phyloP scores from a whole-genome alignment of 2,113 vertebrate genomes.

The Toxostoma redivivum region DNA sequence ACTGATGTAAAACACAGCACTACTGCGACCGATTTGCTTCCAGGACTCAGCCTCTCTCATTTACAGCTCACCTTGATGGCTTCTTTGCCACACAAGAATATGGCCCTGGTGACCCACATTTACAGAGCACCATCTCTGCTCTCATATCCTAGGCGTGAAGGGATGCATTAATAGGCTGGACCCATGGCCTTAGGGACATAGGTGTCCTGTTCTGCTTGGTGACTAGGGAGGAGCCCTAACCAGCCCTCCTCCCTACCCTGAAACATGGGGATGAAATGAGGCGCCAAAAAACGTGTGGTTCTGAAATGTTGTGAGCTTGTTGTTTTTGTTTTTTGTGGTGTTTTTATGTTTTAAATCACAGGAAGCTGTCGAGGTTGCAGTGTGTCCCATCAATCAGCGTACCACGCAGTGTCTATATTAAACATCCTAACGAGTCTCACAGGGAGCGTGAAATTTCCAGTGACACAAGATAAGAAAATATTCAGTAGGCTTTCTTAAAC shows the following conservation, averaged over 20 bases:
- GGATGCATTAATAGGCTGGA: not conserved
- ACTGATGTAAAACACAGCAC: not conserved
- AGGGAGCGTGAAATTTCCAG: not conserved
- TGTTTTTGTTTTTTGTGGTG: not conserved
- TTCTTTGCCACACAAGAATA: not conserved
- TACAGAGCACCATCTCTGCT: not conserved
- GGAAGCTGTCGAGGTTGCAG: not conserved
- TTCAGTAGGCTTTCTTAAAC: conserved; percentile 7
- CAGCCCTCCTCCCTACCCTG: not conserved
- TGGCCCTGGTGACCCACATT: not conserved
- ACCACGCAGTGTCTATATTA: not conserved
- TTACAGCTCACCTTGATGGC: not conserved
- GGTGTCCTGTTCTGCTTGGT: not conserved
- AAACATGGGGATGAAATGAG: rapidly evolving
- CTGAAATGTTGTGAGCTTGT: not conserved
- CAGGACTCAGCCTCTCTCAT: not conserved
- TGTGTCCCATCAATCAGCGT: not conserved
- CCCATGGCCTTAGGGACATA: not conserved
- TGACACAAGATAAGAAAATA: conserved; percentile 16
- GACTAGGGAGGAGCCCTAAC: not conserved
- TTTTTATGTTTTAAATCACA: not conserved
- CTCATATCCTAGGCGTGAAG: not conserved
- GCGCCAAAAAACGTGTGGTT: not conserved
- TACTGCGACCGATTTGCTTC: not conserved
- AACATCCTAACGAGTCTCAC: not conserved